Percentiles rank a stretch among this genome's conserved stretches.
These are phyloP conservation scores for Platerodrilus igneus DNA, from an alignment of 2,888 invertebrate species.

Conservation along the genomic window DNA sequence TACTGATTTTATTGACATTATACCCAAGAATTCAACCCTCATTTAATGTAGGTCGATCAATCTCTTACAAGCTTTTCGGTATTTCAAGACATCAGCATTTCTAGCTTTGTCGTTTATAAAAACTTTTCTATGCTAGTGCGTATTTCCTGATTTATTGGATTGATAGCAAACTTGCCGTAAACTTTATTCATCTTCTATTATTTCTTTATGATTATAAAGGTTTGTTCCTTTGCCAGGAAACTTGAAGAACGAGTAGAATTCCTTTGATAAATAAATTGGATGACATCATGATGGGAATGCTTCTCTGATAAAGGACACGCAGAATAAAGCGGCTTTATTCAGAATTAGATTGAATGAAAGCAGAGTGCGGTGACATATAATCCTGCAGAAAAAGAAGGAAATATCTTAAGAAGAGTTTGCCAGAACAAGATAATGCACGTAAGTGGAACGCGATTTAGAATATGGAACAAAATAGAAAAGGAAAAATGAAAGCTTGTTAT, in stretches of 20 bases:
- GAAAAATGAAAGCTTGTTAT: conserved; percentile 18
- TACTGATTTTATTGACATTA: no score
- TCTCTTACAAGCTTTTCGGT: no score
- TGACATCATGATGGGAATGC: conserved; percentile 23
- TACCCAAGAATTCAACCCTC: no score
- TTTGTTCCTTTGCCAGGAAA: conserved; percentile 10
- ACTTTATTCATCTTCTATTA: conserved; percentile 14
- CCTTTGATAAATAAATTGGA: conserved; percentile 23
- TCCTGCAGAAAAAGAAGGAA: conserved; percentile 18
- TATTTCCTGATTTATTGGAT: conserved; percentile 14
- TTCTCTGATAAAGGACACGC: conserved; percentile 24
- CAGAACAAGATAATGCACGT: conserved; percentile 15
- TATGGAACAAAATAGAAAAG: conserved; percentile 19
- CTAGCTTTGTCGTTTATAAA: no score
- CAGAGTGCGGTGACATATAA: conserved; percentile 24
- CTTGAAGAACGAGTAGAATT: conserved; percentile 16
- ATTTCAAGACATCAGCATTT: no score
- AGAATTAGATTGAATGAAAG: conserved; percentile 25
- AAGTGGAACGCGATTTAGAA: conserved; percentile 21
- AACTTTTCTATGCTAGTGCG: conserved; percentile 10
- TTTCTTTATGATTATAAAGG: conserved; percentile 18
- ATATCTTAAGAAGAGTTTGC: conserved; percentile 11
- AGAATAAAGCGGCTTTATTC: conserved; percentile 24
- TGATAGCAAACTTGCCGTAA: conserved; percentile 5
- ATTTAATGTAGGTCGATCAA: no score